A percentile compares a stretch with the other conserved stretches of the same genome.
phyloP scores from a whole-genome alignment of 37 sponge, comb jelly and placozoan species.

The Cliona cf. orientalis region DNA sequence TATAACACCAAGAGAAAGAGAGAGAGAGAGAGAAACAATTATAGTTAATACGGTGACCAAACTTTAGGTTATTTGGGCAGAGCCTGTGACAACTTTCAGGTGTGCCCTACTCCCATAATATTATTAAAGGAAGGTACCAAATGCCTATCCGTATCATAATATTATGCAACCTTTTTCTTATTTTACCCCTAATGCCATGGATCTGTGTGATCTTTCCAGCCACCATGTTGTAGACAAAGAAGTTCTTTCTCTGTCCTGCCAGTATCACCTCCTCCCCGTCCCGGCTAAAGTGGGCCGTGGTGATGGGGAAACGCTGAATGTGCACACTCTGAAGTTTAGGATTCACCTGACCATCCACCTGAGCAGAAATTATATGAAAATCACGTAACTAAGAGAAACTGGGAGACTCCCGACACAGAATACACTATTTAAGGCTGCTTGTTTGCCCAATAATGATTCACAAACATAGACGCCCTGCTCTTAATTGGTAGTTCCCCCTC shows the following conservation, averaged over 20 bases:
- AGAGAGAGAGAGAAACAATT: neutral
- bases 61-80: too few relatives aligned
- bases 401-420: too few relatives aligned
- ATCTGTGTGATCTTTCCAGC: slow-evolving; percentile 78
- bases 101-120: too few relatives aligned
- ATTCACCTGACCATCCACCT: slow-evolving; percentile 84
- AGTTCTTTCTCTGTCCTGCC: slow-evolving; percentile 69
- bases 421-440: too few relatives aligned
- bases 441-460: neutral
- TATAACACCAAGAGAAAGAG: too few relatives aligned
- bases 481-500: neutral
- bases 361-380: too few relatives aligned
- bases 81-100: too few relatives aligned
- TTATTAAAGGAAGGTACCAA: too few relatives aligned
- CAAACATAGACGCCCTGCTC: neutral
- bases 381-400: too few relatives aligned
- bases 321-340: slow-evolving; percentile 83
- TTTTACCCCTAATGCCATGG: slow-evolving; percentile 72
- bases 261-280: slow-evolving; percentile 81
- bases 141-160: too few relatives aligned
- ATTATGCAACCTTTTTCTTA: neutral
- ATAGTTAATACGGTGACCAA: too few relatives aligned
- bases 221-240: slow-evolving; percentile 86
- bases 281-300: slow-evolving; percentile 79
- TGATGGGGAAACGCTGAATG: slow-evolving; percentile 77